Evolutionary conservation across 2,888 invertebrate genomes (phyloP).

Genomic region (Callyntrura sp.): DNA sequence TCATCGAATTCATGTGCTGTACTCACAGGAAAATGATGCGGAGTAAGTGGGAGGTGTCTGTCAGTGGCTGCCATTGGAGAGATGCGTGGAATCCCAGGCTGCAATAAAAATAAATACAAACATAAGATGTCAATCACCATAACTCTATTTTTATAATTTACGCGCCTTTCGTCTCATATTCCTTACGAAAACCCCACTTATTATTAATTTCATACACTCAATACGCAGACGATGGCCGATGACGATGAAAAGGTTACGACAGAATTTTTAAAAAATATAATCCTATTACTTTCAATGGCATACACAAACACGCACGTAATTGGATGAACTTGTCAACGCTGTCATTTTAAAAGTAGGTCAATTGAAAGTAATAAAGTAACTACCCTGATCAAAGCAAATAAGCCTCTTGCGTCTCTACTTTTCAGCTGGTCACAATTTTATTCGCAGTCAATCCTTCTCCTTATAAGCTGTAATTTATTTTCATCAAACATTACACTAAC

Average conservation of each 20-base stretch:
- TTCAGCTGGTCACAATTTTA: not conserved
- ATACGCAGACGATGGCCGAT: too few relatives aligned
- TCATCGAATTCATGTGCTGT: conserved; percentile 14
- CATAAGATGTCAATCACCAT: not conserved
- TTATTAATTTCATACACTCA: too few relatives aligned
- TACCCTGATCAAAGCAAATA: too few relatives aligned
- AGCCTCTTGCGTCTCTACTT: not conserved
- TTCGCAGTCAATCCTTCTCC: not conserved
- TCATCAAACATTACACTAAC: not conserved
- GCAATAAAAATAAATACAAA: conserved; percentile 37
- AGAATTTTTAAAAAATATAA: not conserved
- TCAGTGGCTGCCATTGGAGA: conserved; percentile 68
- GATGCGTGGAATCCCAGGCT: conserved; percentile 48
- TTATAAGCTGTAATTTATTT: not conserved
- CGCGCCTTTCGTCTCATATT: too few relatives aligned
- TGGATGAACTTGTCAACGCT: conserved; percentile 11
- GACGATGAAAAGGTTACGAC: too few relatives aligned
- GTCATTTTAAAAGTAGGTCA: conserved; percentile 7
- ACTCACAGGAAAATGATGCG: conserved; percentile 21
- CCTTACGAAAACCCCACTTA: too few relatives aligned
- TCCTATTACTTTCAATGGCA: not conserved
- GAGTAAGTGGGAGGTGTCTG: conserved; percentile 21
- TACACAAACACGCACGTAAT: not conserved
- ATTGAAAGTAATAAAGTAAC: not conserved
- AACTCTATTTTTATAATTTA: not conserved